Evolutionary conservation across 1,140 invertebrate genomes (phyloP).

Genomic region (Mizuhopecten yessoensis): DNA sequence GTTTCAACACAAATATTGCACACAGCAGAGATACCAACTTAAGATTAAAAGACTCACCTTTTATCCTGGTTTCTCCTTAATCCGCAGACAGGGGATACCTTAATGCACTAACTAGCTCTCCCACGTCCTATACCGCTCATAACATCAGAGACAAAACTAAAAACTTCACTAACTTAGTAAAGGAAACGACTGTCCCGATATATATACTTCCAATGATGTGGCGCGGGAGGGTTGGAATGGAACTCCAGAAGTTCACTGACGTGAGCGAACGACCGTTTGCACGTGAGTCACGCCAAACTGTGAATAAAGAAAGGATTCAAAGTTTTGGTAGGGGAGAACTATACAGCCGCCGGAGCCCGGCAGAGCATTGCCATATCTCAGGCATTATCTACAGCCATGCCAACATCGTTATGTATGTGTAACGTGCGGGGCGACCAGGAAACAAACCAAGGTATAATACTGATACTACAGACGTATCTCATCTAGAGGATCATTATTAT

Average conservation of each 20-base stretch:
- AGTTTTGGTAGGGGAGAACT: neutral
- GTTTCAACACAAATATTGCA: too few species aligned
- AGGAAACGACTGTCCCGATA: neutral
- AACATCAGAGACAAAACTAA: too few species aligned
- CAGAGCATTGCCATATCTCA: neutral
- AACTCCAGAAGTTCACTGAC: neutral
- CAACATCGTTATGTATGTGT: constrained; percentile 20
- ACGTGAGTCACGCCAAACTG: constrained; percentile 12
- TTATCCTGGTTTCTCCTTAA: neutral
- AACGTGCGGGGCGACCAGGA: neutral
- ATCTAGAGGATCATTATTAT: too few species aligned
- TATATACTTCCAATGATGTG: neutral
- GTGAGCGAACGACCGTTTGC: neutral
- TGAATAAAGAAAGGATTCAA: constrained; percentile 24
- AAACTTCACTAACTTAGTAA: neutral
- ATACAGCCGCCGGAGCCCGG: neutral
- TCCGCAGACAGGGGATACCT: neutral
- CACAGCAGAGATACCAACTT: too few species aligned
- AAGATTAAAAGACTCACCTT: neutral
- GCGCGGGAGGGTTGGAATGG: neutral
- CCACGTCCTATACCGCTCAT: neutral
- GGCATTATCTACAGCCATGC: neutral
- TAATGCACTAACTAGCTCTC: neutral
- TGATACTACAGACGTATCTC: neutral
- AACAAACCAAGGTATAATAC: too few species aligned